Evolutionary conservation across 92 coral and sea anemone genomes (phyloP), one percentile per base, ranked within the genome.

Genomic region (Nematostella vectensis): DNA sequence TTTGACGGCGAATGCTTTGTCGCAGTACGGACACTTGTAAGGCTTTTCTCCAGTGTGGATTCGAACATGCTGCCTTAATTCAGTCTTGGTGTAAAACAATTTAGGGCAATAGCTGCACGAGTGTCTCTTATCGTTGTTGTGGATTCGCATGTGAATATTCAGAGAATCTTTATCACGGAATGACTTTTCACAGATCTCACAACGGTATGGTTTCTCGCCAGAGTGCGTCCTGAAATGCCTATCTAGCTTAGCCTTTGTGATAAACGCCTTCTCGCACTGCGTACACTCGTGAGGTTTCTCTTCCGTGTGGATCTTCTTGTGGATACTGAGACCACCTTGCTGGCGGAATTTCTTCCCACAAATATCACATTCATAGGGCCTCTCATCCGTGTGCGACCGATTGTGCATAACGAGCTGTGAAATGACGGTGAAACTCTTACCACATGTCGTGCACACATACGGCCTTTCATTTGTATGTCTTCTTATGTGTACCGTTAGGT

Each of bases 391-490:
- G 21, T 45, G 51, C 12, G 18, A 9, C 21, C 51, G 9, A 11
- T 10, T 11, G 23, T 45, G 51, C 51, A 22, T 9, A 4, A 45
- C 51, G 23, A 45, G 51, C 23, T 45, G 51, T 17, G 51, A 45
- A 45, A 45, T 45, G 51, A 45, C 51, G 51, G 4, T 11, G 18
- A 45, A 45, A 17, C 18, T 45, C 51, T 19, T 45, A 22, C 23
- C 23, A 19, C 51, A 45, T 6, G 12, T 45, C 9, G 51, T 45
- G 51, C 51, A 45, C 51, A 45, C 18, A 17, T 45, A 45, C 4
- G 51, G 51, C 11, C 51, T 8, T 19, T 45, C 11, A 45, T 45
- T 45, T 45, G 51, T 45, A 17, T 45, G 51, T 45, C 51, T 45
- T 45, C 51, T 45, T 19, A 22, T 45, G 21, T 45, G 51, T 9